Percentiles rank a stretch among this genome's conserved stretches.
These are phyloP conservation scores for Drosophila kurseongensis DNA, from an alignment of 1,140 invertebrate genomes.

Conservation along the genomic window DNA sequence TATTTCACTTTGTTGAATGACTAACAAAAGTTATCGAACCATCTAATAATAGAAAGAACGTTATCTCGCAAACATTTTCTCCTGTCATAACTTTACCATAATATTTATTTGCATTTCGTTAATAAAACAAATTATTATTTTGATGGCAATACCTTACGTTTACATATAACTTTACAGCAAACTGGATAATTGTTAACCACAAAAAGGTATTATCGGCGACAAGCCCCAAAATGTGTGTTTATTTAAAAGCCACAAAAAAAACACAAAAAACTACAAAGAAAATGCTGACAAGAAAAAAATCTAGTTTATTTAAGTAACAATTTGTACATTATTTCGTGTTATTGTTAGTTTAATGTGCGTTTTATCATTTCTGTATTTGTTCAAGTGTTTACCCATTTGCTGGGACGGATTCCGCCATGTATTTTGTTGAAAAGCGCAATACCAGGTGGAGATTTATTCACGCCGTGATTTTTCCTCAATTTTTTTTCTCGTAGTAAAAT, in stretches of 20 bases:
- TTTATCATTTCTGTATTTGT: conserved; percentile 57
- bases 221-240: not conserved
- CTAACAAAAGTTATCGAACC: conserved; percentile 39
- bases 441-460: conserved; percentile 45
- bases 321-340: conserved; percentile 55
- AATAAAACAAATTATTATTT: conserved; percentile 30
- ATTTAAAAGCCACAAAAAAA: not conserved
- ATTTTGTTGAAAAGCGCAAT: conserved; percentile 7
- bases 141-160: not conserved
- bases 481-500: conserved; percentile 16
- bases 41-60: conserved; percentile 64
- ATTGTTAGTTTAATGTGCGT: conserved; percentile 64
- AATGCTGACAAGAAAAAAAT: conserved; percentile 23
- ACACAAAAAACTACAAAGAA: conserved; percentile 9
- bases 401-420: conserved; percentile 2
- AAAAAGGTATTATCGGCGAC: conserved; percentile 11
- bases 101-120: conserved; percentile 38
- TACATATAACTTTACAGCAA: conserved; percentile 10
- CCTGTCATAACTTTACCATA: conserved; percentile 57
- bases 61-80: conserved; percentile 49
- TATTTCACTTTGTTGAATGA: conserved; percentile 24
- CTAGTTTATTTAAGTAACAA: conserved; percentile 62
- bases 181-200: not conserved
- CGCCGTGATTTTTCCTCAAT: conserved; percentile 24
- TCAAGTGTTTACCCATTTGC: conserved; percentile 48